These are phyloP conservation scores for Hippocampus zosterae DNA, from an alignment of 2,113 vertebrate species.

Conservation along the genomic window DNA sequence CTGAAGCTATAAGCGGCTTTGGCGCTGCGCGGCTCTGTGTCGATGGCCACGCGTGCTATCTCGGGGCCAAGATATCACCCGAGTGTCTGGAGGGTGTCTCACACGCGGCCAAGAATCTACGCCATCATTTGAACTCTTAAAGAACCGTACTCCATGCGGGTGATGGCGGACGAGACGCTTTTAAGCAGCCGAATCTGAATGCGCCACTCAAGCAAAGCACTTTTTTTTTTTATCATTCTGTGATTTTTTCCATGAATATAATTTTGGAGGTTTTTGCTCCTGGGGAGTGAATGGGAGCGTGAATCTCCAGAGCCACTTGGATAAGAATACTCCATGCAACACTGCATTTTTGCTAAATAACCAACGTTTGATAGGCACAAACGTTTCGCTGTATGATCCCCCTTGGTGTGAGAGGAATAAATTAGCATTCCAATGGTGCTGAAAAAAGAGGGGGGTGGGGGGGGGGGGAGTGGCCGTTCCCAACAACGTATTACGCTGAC, in stretches of 20 bases:
- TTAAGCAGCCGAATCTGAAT: conserved; percentile 35
- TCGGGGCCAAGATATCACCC: conserved; percentile 29
- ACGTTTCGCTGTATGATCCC: conserved; percentile 53
- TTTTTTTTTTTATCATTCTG: conserved; percentile 46
- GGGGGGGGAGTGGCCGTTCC: conserved; percentile 22
- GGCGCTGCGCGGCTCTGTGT: conserved; percentile 20
- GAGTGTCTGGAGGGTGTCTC: conserved; percentile 22
- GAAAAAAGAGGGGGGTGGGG: conserved; percentile 24
- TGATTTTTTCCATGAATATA: conserved; percentile 50
- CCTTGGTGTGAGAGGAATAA: conserved; percentile 56
- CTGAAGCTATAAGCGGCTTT: conserved; percentile 33
- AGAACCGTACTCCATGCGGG: conserved; percentile 25
- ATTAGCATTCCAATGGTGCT: conserved; percentile 52
- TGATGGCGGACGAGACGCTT: conserved; percentile 29
- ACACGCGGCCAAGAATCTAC: conserved; percentile 20
- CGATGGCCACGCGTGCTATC: conserved; percentile 19
- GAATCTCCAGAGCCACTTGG: conserved; percentile 54
- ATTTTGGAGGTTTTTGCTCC: conserved; percentile 36
- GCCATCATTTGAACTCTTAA: conserved; percentile 30
- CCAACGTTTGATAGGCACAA: conserved; percentile 63
- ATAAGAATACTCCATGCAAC: conserved; percentile 58
- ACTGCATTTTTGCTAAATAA: conserved; percentile 61
- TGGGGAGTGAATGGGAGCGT: conserved; percentile 44
- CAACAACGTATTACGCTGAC: conserved; percentile 1
- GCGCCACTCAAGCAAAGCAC: conserved; percentile 46